phyloP scores from a whole-genome alignment of 2,113 vertebrate species.

The Rhynchomys soricoides region DNA sequence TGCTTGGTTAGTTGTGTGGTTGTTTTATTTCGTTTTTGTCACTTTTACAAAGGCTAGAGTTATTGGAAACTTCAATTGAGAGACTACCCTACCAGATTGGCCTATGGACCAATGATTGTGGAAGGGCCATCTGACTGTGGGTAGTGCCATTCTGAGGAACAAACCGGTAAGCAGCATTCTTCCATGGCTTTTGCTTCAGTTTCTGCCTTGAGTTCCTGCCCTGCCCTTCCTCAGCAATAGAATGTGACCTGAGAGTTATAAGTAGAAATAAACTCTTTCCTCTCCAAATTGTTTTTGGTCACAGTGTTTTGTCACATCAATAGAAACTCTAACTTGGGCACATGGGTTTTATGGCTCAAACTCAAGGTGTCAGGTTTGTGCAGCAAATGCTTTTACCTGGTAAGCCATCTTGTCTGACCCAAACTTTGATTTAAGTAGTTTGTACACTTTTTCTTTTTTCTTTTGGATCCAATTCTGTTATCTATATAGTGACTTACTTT shows the following conservation, averaged over 20 bases:
- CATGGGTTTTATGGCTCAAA: neutral
- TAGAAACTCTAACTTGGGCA: neutral
- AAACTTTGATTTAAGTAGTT: neutral
- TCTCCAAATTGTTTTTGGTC: neutral
- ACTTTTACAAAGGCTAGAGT: neutral
- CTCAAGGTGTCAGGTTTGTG: neutral
- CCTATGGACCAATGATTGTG: neutral
- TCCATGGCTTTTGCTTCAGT: neutral
- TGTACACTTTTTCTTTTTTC: neutral
- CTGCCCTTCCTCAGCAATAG: neutral
- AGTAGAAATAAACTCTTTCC: neutral
- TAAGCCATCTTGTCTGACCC: neutral
- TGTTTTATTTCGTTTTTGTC: neutral
- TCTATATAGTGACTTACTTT: neutral
- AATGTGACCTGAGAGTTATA: neutral
- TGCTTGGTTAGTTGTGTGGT: neutral
- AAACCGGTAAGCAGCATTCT: neutral
- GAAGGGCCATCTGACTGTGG: neutral
- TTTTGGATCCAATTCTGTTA: conserved; percentile 7
- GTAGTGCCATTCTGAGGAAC: neutral
- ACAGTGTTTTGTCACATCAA: neutral
- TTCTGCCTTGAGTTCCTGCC: neutral
- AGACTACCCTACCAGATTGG: neutral
- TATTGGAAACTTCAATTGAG: neutral
- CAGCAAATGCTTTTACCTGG: neutral